Evolutionary conservation across 2,113 vertebrate genomes (phyloP).

Genomic region (Malurus elegans): DNA sequence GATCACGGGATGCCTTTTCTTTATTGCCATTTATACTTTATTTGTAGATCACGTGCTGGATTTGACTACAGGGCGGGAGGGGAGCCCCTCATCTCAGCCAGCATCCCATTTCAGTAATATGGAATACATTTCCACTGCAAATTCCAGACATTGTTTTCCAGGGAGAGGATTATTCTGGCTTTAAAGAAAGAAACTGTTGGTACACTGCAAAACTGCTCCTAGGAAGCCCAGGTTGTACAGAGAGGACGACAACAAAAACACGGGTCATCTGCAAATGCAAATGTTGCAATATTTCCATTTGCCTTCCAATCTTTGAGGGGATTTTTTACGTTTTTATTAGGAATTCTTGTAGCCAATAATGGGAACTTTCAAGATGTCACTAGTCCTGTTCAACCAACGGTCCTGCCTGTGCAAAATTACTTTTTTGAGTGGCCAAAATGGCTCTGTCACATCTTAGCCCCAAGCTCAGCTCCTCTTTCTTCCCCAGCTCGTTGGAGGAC

Average conservation of each 20-base stretch:
- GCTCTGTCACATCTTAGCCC: rapidly evolving
- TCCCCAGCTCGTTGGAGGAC: rapidly evolving
- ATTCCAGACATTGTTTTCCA: constrained; percentile 43
- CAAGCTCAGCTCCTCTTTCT: neutral
- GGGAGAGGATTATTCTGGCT: neutral
- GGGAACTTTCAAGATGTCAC: neutral
- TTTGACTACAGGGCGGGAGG: neutral
- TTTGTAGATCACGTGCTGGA: neutral
- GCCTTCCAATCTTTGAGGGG: neutral
- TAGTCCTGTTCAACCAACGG: rapidly evolving
- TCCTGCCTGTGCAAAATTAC: neutral
- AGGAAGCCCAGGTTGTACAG: neutral
- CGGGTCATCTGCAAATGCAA: neutral
- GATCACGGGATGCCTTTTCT: neutral
- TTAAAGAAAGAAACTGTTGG: neutral
- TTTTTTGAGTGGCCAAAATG: neutral
- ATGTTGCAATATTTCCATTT: neutral
- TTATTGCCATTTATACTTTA: constrained; percentile 20
- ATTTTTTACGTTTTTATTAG: neutral
- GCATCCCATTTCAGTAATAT: neutral
- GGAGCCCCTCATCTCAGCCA: neutral
- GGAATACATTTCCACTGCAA: constrained; percentile 35
- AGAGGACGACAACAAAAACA: neutral
- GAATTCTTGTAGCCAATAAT: neutral
- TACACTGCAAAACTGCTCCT: neutral